Evolutionary conservation across 2,797 vertebrate genomes (phyloP).

Genomic region (Scomberomorus guttatus): DNA sequence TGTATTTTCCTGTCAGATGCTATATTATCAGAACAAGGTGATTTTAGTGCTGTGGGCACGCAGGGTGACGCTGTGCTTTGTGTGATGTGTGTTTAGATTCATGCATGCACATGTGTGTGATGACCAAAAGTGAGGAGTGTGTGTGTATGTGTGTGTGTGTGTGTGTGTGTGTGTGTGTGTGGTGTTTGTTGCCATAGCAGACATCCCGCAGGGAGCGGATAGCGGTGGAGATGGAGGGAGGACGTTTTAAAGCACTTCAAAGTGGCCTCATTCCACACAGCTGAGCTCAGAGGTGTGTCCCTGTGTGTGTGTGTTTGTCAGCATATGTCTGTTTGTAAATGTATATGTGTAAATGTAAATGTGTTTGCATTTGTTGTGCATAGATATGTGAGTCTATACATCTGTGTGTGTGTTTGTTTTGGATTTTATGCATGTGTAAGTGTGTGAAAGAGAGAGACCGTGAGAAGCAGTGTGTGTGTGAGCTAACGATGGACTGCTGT

Average conservation of each 20-base stretch:
- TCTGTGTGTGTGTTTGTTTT: slow-evolving; percentile 8
- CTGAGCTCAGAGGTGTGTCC: slow-evolving; percentile 73
- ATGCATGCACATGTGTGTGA: slow-evolving; percentile 20
- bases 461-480: slow-evolving; percentile 1
- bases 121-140: neutral
- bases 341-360: slow-evolving; percentile 16
- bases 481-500: slow-evolving; percentile 46
- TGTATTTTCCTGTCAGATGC: slow-evolving; percentile 30
- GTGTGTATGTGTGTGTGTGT: slow-evolving; percentile 24
- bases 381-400: neutral
- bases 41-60: slow-evolving; percentile 28
- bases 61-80: slow-evolving; percentile 16
- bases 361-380: neutral
- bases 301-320: slow-evolving; percentile 21
- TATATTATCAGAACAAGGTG: neutral
- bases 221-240: slow-evolving; percentile 61
- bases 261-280: slow-evolving; percentile 81
- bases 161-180: slow-evolving; percentile 15
- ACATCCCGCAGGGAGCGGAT: slow-evolving; percentile 69
- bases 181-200: slow-evolving; percentile 72
- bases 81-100: slow-evolving; percentile 37
- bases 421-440: neutral
- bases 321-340: slow-evolving; percentile 16
- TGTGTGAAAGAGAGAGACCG: neutral
- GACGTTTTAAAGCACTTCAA: slow-evolving; percentile 79